phyloP scores from a whole-genome alignment of 1,140 invertebrate species.

The Cherax quadricarinatus region DNA sequence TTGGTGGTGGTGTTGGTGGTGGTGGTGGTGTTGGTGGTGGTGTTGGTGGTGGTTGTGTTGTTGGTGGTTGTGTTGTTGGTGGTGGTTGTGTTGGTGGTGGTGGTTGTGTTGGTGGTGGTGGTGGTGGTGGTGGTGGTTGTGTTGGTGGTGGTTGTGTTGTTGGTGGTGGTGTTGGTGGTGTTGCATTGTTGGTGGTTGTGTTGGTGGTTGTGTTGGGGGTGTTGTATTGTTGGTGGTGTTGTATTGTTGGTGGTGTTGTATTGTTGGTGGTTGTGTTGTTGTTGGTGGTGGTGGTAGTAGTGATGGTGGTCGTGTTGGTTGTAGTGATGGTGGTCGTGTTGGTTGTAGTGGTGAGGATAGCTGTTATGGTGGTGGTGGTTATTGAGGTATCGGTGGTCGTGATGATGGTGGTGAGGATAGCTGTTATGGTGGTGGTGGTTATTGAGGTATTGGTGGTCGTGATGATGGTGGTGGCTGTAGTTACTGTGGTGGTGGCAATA shows the following conservation, averaged over 20 bases:
- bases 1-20: not conserved
- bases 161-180: not conserved
- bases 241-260: conserved; percentile 7
- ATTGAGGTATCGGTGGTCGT: too few relatives aligned
- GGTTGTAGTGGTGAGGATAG: too few relatives aligned
- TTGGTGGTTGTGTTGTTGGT: not conserved
- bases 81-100: not conserved
- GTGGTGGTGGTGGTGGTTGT: not conserved
- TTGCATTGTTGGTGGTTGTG: not conserved
- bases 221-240: conserved; percentile 28
- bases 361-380: too few relatives aligned
- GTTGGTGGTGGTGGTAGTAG: not conserved
- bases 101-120: not conserved
- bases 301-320: not conserved
- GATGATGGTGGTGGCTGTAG: too few relatives aligned
- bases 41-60: not conserved
- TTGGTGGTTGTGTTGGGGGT: not conserved
- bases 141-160: not conserved
- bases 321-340: too few relatives aligned
- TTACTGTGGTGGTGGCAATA: too few relatives aligned
- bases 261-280: not conserved
- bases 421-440: too few relatives aligned
- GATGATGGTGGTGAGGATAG: too few relatives aligned
- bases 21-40: not conserved
- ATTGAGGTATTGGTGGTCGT: too few relatives aligned